A percentile compares a stretch with the other conserved stretches of the same genome.
phyloP scores from a whole-genome alignment of 92 coral and sea anemone genomes.

The Pocillopora meandrina region DNA sequence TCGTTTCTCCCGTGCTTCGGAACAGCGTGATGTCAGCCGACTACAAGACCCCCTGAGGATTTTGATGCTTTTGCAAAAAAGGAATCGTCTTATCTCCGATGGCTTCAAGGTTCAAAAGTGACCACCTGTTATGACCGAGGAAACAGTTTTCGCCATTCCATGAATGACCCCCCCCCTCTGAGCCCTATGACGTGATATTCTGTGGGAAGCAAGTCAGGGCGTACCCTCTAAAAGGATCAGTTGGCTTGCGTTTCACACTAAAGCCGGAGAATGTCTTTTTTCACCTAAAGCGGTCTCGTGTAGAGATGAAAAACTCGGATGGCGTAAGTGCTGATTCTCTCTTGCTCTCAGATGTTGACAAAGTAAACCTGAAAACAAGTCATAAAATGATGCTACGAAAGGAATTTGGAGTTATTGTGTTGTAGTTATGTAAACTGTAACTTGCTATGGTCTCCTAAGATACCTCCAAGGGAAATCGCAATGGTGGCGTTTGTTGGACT shows the following conservation, averaged over 20 bases:
- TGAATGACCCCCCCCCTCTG: background rate
- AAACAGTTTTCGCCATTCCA: slow-evolving; percentile 6
- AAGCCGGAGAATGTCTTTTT: slow-evolving; percentile 55
- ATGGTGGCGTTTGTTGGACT: too few relatives aligned
- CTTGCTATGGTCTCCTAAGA: too few relatives aligned
- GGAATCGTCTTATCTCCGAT: slow-evolving; percentile 21
- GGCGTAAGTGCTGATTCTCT: slow-evolving; percentile 18
- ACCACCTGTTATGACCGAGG: slow-evolving; percentile 51
- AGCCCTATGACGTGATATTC: too few relatives aligned
- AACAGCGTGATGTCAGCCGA: slow-evolving; percentile 17
- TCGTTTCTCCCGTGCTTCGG: slow-evolving; percentile 11
- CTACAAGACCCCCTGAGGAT: slow-evolving; percentile 1
- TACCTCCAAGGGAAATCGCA: too few relatives aligned
- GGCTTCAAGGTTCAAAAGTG: slow-evolving; percentile 45
- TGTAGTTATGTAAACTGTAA: background rate
- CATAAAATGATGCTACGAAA: slow-evolving; percentile 30
- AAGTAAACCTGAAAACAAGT: slow-evolving; percentile 24
- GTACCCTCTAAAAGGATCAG: too few relatives aligned
- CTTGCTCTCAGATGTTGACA: slow-evolving; percentile 31
- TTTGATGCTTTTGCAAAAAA: background rate
- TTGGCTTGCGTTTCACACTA: slow-evolving; percentile 31
- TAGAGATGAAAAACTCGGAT: slow-evolving; percentile 33
- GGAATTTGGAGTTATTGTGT: slow-evolving; percentile 47
- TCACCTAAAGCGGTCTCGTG: slow-evolving; percentile 41
- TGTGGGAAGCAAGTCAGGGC: too few relatives aligned